Conservation (phyloP, 2,113 vertebrate genomes). For the Cyanistes caeruleus region DNA sequence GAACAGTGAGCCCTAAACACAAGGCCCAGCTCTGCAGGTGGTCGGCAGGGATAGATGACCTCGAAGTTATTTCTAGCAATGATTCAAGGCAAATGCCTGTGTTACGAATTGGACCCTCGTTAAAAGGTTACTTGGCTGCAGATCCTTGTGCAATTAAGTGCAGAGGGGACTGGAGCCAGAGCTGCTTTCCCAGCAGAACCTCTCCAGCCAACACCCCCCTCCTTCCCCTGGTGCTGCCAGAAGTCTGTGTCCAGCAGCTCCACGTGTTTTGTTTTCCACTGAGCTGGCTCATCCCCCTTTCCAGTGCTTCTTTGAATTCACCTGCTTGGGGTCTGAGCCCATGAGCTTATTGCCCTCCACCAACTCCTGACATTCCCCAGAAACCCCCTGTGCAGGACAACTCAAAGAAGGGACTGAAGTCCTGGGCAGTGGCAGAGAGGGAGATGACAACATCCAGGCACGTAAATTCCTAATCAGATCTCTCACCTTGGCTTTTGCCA, state of each 20-base stretch:
- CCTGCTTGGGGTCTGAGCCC: not conserved
- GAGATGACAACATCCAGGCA: not conserved
- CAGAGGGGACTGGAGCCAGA: rapidly evolving
- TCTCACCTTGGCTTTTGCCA: not conserved
- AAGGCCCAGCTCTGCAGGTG: not conserved
- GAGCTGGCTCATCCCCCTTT: not conserved
- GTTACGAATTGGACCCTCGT: not conserved
- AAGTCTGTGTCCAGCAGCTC: not conserved
- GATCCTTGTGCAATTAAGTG: not conserved
- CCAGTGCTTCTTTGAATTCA: not conserved
- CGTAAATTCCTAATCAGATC: not conserved
- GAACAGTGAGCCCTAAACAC: not conserved
- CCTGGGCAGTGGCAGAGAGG: not conserved
- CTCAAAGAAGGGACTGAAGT: not conserved
- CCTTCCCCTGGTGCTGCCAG: not conserved
- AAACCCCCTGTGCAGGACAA: not conserved
- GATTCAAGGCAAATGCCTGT: not conserved
- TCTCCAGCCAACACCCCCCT: not conserved
- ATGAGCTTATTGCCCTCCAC: not conserved
- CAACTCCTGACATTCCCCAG: not conserved
- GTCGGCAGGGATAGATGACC: not conserved
- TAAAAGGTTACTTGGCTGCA: conserved; percentile 32
- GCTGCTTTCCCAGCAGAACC: not conserved
- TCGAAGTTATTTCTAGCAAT: not conserved
- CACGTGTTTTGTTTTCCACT: not conserved